Evolutionary conservation across 1,140 invertebrate species (phyloP), one percentile per base, ranked within the genome.

Genomic region (Euwallacea similis): DNA sequence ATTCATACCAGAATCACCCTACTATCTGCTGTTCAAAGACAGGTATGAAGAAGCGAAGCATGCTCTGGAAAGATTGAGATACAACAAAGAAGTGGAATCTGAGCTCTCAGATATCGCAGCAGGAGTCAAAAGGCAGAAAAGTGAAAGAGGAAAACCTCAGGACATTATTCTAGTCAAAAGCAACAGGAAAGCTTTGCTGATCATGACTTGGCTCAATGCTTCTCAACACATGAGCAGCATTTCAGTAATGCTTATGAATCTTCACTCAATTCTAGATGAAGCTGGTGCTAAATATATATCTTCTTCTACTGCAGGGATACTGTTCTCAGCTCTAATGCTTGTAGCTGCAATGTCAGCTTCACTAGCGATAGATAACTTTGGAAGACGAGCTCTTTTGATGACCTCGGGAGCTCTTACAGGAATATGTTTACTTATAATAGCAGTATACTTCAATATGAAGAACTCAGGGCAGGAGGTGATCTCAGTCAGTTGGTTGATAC

Each of bases 171-270:
- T 75, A 16, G 70, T 76, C 2, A 73, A 73, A 44, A 76, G 76
- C 42, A 79, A 80, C 59, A 16, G 75, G 11, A 78, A 77, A 73
- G 79, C 79, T 42, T 47, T 76, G 6, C 44, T 78, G 16, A 78
- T 80, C 7, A 75, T 79, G 73, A 74, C 87, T 13, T 81, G 79
- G 0, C 77, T 88, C 42, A 86, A 88, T 81, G 78, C 82, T 63
- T 82, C 87, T 62, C 87, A 88, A 74, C 84, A 85, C 71, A 78
- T 84, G 9, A 78, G 78, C 69, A 83, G 83, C 43, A 80, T 84
- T n/a, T 81, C 86, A 73, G 86, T 84, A 2, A 81, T 88, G 41
- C 81, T 87, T 73, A 87, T 87, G 74, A 87, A 87, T 72, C 80
- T 86, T 0, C 83, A 84, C 8, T 77, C 79, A 2, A 86, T 83